Conservation (phyloP, 2,797 vertebrate species). For the Liasis olivaceus region DNA sequence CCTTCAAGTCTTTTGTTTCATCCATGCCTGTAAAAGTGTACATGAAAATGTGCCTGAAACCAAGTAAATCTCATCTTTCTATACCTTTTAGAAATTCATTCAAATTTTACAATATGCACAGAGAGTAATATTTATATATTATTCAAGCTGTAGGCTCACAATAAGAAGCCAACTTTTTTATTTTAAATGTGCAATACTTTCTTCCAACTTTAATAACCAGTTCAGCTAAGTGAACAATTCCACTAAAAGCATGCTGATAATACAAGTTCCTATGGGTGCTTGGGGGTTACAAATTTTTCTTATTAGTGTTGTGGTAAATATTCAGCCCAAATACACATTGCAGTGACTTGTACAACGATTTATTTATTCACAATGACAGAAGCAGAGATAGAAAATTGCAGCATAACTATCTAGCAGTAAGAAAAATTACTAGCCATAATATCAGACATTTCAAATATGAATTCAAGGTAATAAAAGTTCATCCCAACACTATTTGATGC, state of each 20-base stretch:
- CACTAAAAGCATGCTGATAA: neutral
- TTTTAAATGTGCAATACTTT: neutral
- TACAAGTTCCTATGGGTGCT: neutral
- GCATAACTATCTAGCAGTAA: conserved; percentile 13
- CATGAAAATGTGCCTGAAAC: neutral
- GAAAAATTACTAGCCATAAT: neutral
- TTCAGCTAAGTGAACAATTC: neutral
- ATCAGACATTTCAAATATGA: neutral
- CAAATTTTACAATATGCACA: neutral
- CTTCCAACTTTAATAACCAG: neutral
- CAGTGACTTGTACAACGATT: neutral
- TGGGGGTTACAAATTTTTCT: neutral
- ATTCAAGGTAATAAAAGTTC: neutral
- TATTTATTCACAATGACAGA: neutral
- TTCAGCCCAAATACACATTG: neutral
- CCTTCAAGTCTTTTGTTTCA: neutral
- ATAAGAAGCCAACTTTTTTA: neutral
- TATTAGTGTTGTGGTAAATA: neutral
- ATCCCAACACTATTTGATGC: neutral
- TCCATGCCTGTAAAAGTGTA: neutral
- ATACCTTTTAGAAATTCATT: neutral
- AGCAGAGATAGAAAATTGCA: neutral
- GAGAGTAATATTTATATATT: neutral
- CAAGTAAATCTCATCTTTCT: neutral
- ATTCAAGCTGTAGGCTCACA: neutral